Percentiles rank a stretch among this genome's conserved stretches.
These are phyloP conservation scores for Perca schrenkii DNA, from an alignment of 2,113 vertebrate genomes.

Conservation along the genomic window DNA sequence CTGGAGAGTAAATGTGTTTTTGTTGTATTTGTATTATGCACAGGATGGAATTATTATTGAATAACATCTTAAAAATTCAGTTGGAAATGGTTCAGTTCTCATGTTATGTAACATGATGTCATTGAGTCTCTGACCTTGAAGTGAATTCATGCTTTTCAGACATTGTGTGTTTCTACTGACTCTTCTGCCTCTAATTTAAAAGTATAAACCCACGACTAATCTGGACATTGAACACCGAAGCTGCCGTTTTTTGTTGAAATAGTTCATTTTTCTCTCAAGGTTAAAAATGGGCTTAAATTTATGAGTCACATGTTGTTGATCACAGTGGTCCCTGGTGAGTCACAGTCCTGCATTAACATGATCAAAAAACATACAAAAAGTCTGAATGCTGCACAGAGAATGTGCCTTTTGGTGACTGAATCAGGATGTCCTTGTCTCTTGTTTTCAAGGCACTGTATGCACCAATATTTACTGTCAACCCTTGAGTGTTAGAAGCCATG, in stretches of 20 bases:
- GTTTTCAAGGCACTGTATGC: background rate
- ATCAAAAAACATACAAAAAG: conserved; percentile 10
- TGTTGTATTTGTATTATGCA: background rate
- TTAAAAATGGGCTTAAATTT: conserved; percentile 40
- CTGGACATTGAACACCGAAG: background rate
- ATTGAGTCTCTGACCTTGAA: conserved; percentile 70
- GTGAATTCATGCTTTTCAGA: conserved; percentile 30
- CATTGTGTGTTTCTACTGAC: conserved; percentile 34
- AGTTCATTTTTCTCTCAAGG: conserved; percentile 36
- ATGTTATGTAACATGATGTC: conserved; percentile 63
- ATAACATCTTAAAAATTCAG: conserved; percentile 32
- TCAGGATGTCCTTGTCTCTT: background rate
- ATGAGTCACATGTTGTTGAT: conserved; percentile 50
- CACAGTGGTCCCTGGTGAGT: conserved; percentile 23
- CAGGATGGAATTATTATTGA: conserved; percentile 17
- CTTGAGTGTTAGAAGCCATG: background rate
- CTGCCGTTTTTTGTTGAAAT: conserved; percentile 18
- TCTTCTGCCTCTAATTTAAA: conserved; percentile 28
- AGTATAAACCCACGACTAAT: conserved; percentile 29
- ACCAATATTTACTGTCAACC: background rate
- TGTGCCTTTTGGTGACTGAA: background rate
- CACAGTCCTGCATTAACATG: conserved; percentile 28
- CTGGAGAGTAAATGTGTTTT: background rate
- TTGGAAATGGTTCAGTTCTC: conserved; percentile 51
- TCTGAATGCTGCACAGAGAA: background rate